Evolutionary conservation across 2,888 invertebrate genomes (phyloP), one percentile per base, ranked within the genome.

Genomic region (Zaprionus obscuricornis): DNA sequence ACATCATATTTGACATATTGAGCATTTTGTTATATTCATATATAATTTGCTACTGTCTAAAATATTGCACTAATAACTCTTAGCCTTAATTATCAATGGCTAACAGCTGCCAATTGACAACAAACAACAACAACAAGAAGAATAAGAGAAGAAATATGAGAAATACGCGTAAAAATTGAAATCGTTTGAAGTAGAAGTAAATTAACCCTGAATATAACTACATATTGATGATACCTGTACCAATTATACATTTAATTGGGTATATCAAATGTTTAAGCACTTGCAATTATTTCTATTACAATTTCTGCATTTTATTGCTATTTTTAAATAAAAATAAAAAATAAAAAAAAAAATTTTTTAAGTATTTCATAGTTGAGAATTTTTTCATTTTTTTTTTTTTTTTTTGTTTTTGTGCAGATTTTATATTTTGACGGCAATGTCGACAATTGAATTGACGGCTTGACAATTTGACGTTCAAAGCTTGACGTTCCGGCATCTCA

Each of bases 1-100:
- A 72, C 84, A 66, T 85, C 76, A 74, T 36, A n/a, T 55, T 58
- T 62, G 85, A 83, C 81, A 71, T 60, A 85, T 85, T 85, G 79
- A 45, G 34, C 64, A 75, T 83, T n/a, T 79, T 76, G 76, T 66
- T 83, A 70, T 52, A 60, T 52, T 55, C 56, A 11, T 26, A 54
- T 68, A 63, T 55, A 64, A 79, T 59, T 57, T 54, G 46, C 67
- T 52, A 42, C 50, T 20, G 3, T 29, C 8, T 42, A 63, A 79
- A 36, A 56, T 57, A 82, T 74, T 56, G 46, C 43, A 3, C 26
- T 17, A 56, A 71, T 75, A 56, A 59, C 13, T n/a, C n/a, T 74
- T 49, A 40, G 50, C 14, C 42, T 17, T 8, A 22, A 29, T 63
- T 54, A 46, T 7, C 56, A 42, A 56, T 60, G 31, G 26, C 36